Conservation (phyloP, 2,888 invertebrate species). For the Aricia artaxerxes region DNA sequence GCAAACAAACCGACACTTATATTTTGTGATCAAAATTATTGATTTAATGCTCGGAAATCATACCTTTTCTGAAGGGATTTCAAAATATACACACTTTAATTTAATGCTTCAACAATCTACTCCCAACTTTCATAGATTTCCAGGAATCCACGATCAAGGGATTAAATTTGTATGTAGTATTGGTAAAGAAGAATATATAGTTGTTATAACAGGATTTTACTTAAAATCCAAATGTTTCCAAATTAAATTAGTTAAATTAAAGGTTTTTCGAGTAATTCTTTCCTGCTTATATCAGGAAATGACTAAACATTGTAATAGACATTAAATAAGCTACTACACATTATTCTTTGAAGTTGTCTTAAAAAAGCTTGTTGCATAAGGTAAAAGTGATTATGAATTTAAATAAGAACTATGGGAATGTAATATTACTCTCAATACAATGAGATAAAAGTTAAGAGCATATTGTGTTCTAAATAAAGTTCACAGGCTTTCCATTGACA, state of each 20-base stretch:
- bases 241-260: neutral
- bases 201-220: too few species aligned
- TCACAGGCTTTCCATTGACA: conserved; percentile 29
- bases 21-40: too few species aligned
- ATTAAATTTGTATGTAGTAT: too few species aligned
- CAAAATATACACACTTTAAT: too few species aligned
- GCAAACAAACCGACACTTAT: too few species aligned
- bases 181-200: too few species aligned
- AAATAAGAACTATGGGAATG: conserved; percentile 21
- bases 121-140: too few species aligned
- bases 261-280: neutral
- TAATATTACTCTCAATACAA: neutral
- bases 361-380: conserved; percentile 24
- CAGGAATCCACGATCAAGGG: too few species aligned
- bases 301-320: neutral
- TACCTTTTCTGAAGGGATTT: too few species aligned
- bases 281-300: neutral
- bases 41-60: too few species aligned
- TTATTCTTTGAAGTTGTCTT: conserved; percentile 6
- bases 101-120: too few species aligned
- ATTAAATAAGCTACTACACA: neutral
- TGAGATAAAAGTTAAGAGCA: conserved; percentile 26
- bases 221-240: neutral
- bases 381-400: conserved; percentile 31
- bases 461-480: conserved; percentile 30